Conservation (phyloP, 2,797 vertebrate genomes). For the Acanthopagrus latus region DNA sequence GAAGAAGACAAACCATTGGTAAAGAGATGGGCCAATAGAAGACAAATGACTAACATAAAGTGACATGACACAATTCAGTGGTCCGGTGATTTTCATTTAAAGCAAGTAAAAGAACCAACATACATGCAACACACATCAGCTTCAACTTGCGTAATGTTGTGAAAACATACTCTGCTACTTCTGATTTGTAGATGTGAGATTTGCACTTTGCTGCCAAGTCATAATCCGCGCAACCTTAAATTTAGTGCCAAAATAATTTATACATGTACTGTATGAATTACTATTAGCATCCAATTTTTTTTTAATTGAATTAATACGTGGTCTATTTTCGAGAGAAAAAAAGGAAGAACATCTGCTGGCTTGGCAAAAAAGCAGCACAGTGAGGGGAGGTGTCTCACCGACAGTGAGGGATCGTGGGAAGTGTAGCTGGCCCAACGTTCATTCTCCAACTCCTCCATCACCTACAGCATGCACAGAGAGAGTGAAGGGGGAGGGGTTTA, state of each 20-base stretch:
- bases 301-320: slow-evolving; percentile 10
- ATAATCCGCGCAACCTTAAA: slow-evolving; percentile 13
- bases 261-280: neutral
- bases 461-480: slow-evolving; percentile 89
- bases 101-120: neutral
- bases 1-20: slow-evolving; percentile 14
- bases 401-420: slow-evolving; percentile 92
- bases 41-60: slow-evolving; percentile 1
- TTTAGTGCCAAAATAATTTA: neutral
- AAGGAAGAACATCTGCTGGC: slow-evolving; percentile 18
- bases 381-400: slow-evolving; percentile 85
- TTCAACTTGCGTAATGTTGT: neutral
- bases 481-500: slow-evolving; percentile 51
- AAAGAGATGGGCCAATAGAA: neutral
- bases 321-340: slow-evolving; percentile 22
- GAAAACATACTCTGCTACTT: neutral
- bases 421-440: slow-evolving; percentile 94
- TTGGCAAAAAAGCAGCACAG: slow-evolving; percentile 51
- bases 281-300: neutral
- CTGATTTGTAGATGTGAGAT: slow-evolving; percentile 13
- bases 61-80: slow-evolving; percentile 7
- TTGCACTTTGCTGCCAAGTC: slow-evolving; percentile 47
- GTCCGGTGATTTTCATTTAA: slow-evolving; percentile 21
- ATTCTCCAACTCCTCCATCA: slow-evolving; percentile 98
- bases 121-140: slow-evolving; percentile 21